A percentile compares a stretch with the other conserved stretches of the same genome.
phyloP scores from a whole-genome alignment of 2,113 vertebrate genomes.

The Neotoma lepida region DNA sequence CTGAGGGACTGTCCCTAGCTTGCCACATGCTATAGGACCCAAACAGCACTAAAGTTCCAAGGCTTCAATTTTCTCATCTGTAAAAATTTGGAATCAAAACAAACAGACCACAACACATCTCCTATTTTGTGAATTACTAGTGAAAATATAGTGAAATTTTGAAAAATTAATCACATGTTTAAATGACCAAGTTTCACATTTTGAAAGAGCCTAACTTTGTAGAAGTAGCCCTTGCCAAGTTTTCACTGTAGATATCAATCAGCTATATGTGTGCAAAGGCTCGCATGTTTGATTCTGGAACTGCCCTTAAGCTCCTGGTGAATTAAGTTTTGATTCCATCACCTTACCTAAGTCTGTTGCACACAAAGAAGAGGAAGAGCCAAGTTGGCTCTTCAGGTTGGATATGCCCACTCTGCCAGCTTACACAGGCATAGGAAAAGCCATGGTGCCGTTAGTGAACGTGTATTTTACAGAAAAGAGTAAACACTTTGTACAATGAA shows the following conservation, averaged over 20 bases:
- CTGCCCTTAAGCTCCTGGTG: not conserved
- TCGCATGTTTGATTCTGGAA: not conserved
- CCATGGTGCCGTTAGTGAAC: not conserved
- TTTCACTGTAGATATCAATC: not conserved
- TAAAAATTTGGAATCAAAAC: slow-evolving; percentile 36
- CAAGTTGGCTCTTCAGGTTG: not conserved
- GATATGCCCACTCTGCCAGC: not conserved
- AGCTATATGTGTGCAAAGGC: not conserved
- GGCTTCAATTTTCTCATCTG: slow-evolving; percentile 9
- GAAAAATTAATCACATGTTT: not conserved
- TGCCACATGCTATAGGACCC: not conserved
- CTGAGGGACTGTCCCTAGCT: no score
- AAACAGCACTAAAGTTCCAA: not conserved
- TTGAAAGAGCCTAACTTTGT: not conserved
- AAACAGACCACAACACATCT: not conserved
- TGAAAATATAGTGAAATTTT: not conserved
- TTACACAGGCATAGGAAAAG: not conserved
- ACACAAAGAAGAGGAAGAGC: not conserved
- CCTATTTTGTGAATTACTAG: slow-evolving; percentile 4
- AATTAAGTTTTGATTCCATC: not conserved
- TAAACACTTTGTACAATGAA: not conserved
- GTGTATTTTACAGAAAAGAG: not conserved
- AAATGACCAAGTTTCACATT: not conserved
- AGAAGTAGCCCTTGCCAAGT: not conserved
- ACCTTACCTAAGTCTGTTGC: not conserved